A percentile compares a stretch with the other conserved stretches of the same genome.
These are phyloP conservation scores for Xylocopa sonorina DNA, from an alignment of 1,140 invertebrate genomes.

Conservation along the genomic window DNA sequence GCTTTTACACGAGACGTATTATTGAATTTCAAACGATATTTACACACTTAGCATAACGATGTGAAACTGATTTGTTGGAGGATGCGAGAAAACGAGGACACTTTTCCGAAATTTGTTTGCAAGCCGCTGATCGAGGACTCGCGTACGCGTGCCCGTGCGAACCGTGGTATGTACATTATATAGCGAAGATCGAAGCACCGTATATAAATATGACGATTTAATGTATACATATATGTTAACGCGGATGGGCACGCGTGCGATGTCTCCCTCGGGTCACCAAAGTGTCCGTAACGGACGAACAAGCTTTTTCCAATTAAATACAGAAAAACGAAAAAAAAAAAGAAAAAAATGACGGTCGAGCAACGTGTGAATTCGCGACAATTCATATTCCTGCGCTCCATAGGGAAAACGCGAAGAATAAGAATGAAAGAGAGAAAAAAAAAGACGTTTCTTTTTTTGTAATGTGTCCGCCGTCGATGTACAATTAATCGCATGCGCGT, in stretches of 20 bases:
- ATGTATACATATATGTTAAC: slow-evolving; percentile 17
- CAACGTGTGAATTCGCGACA: background rate
- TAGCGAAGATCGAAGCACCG: background rate
- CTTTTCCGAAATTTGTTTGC: background rate
- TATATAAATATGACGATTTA: slow-evolving; percentile 36
- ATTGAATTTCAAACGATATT: background rate
- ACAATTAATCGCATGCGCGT: slow-evolving; percentile 34
- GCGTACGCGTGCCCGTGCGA: slow-evolving; percentile 12
- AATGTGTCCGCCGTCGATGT: slow-evolving; percentile 28
- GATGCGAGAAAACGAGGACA: background rate
- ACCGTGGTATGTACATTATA: slow-evolving; percentile 30
- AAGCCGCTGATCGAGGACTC: background rate
- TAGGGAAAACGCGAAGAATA: slow-evolving; percentile 3
- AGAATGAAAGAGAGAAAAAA: slow-evolving; percentile 5
- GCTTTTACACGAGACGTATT: background rate
- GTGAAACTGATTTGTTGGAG: background rate
- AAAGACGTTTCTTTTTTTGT: no score
- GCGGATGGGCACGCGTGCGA: slow-evolving; percentile 16
- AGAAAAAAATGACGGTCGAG: background rate
- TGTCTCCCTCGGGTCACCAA: background rate
- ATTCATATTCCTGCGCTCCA: slow-evolving; percentile 56
- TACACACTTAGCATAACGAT: background rate
- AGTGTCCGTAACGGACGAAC: background rate
- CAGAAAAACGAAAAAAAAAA: background rate
- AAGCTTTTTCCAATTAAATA: background rate